Percentiles rank a stretch among this genome's conserved stretches.
phyloP scores from a whole-genome alignment of 2,113 vertebrate genomes.

The Ardeotis arabs region DNA sequence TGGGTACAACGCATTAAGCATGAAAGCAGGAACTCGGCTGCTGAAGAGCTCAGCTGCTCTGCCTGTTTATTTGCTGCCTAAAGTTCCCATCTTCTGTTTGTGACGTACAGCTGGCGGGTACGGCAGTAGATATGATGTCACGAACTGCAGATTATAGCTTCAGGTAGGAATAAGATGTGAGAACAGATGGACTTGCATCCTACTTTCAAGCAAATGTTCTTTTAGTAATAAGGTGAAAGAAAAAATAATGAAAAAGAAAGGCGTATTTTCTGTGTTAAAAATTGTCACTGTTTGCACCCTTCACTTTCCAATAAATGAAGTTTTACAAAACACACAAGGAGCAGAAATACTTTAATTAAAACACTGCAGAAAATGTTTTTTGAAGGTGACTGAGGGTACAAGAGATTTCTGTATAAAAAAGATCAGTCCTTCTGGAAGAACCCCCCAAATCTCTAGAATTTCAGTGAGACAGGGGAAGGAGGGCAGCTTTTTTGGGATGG shows the following conservation, averaged over 20 bases:
- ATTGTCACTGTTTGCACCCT: background rate
- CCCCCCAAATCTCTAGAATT: background rate
- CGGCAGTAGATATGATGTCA: background rate
- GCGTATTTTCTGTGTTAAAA: background rate
- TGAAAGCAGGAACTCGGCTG: background rate
- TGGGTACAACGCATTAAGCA: conserved; percentile 6
- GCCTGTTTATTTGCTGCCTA: background rate
- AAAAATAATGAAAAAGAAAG: background rate
- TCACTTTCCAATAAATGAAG: background rate
- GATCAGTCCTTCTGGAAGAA: background rate
- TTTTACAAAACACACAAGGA: background rate
- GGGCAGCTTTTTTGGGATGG: too few relatives aligned
- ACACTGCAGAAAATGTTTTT: background rate
- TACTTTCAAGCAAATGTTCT: background rate
- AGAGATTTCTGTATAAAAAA: background rate
- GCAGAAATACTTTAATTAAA: conserved; percentile 10
- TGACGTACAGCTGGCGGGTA: background rate
- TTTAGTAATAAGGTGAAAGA: background rate
- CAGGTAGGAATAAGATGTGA: conserved; percentile 21
- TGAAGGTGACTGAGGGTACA: background rate
- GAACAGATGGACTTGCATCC: conserved; percentile 33
- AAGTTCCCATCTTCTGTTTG: background rate
- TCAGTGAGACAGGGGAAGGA: background rate
- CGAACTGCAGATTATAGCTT: conserved; percentile 12
- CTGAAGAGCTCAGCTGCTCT: background rate